Conservation (phyloP, 2,888 invertebrate species). For the Nesidiocoris tenuis region DNA sequence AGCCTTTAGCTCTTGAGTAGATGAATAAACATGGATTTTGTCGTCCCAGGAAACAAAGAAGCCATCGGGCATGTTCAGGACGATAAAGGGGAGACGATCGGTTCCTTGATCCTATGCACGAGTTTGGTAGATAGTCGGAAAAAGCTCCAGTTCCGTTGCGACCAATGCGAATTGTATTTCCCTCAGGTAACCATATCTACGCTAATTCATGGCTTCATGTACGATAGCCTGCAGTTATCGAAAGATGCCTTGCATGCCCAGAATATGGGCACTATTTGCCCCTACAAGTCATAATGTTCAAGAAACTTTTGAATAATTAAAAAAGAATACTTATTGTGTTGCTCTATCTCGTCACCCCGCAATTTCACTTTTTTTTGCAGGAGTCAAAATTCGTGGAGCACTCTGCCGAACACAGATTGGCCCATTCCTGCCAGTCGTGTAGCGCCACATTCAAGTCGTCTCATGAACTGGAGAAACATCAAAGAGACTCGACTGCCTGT, state of each 20-base stretch:
- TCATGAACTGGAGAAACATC: slow-evolving; percentile 12
- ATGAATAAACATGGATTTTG: too few relatives aligned
- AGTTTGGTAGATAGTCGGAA: slow-evolving; percentile 1
- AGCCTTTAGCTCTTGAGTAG: too few relatives aligned
- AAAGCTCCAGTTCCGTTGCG: slow-evolving; percentile 22
- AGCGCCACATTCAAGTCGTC: neutral
- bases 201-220: too few relatives aligned
- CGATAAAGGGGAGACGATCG: slow-evolving; percentile 7
- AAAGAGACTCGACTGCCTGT: neutral
- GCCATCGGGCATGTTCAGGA: slow-evolving; percentile 11
- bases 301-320: too few relatives aligned
- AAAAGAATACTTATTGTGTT: too few relatives aligned
- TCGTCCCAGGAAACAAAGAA: slow-evolving; percentile 14
- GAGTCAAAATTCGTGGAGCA: slow-evolving; percentile 31
- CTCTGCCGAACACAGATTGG: neutral
- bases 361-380: slow-evolving; percentile 2
- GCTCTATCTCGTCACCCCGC: too few relatives aligned
- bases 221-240: too few relatives aligned
- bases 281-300: too few relatives aligned
- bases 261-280: too few relatives aligned
- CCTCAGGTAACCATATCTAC: slow-evolving; percentile 18
- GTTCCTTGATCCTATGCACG: neutral
- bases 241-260: too few relatives aligned
- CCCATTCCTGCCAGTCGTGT: neutral
- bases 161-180: neutral